Evolutionary conservation across 2,888 invertebrate genomes (phyloP).

Genomic region (Perdita meconis): DNA sequence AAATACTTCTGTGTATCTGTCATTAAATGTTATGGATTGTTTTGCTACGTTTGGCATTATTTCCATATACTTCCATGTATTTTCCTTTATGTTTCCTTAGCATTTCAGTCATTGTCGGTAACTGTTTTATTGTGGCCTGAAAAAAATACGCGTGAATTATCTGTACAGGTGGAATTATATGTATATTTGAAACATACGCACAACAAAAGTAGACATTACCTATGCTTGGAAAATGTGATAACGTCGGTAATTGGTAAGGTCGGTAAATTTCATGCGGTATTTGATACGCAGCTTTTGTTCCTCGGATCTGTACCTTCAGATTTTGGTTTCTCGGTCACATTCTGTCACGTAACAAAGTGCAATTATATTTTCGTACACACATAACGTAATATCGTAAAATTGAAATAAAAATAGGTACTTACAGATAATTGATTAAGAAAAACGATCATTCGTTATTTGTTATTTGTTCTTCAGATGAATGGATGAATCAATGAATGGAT

Average conservation of each 20-base stretch:
- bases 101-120: constrained; percentile 98
- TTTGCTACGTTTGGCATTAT: constrained; percentile 80
- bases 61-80: constrained; percentile 93
- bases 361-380: constrained; percentile 12
- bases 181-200: too few species aligned
- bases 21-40: constrained; percentile 73
- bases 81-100: constrained; percentile 98
- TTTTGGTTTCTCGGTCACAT: constrained; percentile 88
- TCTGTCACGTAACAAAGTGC: constrained; percentile 77
- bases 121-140: constrained; percentile 93
- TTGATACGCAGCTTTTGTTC: constrained; percentile 83
- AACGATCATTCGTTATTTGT: constrained; percentile 98
- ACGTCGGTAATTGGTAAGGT: too few species aligned
- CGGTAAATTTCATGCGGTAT: constrained; percentile 95
- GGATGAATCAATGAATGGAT: constrained; percentile 97
- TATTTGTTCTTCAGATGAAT: too few species aligned
- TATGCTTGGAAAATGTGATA: constrained; percentile 96
- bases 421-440: constrained; percentile 96
- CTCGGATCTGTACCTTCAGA: constrained; percentile 85
- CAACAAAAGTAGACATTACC: constrained; percentile 74
- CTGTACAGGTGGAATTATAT: background rate
- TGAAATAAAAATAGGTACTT: constrained; percentile 69
- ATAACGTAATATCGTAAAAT: background rate
- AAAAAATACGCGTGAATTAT: constrained; percentile 25
- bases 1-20: constrained; percentile 76